Base-by-base conservation (phyloP, 30 jellyfish, hydroid and myxozoan genomes). In the Hydractinia echinata region DNA sequence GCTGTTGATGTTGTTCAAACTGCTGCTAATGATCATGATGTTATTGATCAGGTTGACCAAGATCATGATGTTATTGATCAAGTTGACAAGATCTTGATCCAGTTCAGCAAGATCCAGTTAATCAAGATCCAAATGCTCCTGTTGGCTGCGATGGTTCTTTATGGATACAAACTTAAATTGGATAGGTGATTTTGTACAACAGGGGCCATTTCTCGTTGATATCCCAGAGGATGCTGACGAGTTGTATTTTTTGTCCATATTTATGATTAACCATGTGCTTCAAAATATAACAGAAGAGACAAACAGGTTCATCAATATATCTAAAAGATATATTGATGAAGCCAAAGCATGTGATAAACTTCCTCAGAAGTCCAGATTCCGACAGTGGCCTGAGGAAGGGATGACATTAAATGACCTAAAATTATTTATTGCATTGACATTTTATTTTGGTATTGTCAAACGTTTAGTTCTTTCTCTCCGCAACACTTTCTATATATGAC, bases 321-420 rank as follows among this genome's bases (percentile, higher is more conserved):
- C 78, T 21, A 67, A 30, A 30, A 13, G 51, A 16, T 67, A 13
- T 13, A 10, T 67, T 16, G 78, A 67, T 48, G 21, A 67, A 67
- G n/a, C 78, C 50, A 30, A 67, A 10, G 78, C 20, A 67, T 13
- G 21, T 13, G 21, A 67, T 20, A 67, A 13, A 67, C 39, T 67
- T 16, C n/a, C n/a, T 11, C 19, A n/a, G 20, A 67, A 67, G n/a
- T 67, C 78, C 19, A 67, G 78, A 67, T 67, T 67, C 78, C n/a
- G 78, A 30, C 78, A 67, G 11, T 67, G 78, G 52, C 51, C 78
- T 10, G 4, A 67, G 14, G 21, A 67, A 11, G 78, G 78, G 19
- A 58, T 58, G 15, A 11, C 69, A 11, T 1, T 16, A 13, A 2
- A 58, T 13, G 69, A 58, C 19, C 19, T 58, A 16, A 58, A 11